phyloP scores from a whole-genome alignment of 1,140 invertebrate genomes.

The Microplitis mediator region DNA sequence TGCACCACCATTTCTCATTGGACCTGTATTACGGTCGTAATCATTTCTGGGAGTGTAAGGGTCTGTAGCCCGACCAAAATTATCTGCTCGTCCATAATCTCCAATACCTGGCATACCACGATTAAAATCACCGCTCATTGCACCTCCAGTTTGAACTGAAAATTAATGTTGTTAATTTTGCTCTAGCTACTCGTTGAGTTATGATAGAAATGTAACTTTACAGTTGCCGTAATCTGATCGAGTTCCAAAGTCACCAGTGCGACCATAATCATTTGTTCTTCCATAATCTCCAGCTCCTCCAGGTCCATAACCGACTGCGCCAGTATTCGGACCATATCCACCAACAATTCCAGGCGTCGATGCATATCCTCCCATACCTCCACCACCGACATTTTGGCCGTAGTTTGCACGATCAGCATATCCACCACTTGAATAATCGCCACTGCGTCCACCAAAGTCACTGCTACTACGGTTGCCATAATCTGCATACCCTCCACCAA shows the following conservation, averaged over 20 bases:
- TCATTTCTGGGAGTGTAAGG: constrained; percentile 56
- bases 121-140: constrained; percentile 58
- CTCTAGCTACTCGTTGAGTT: too few species aligned
- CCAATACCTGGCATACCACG: constrained; percentile 54
- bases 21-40: constrained; percentile 56
- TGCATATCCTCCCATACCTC: constrained; percentile 55
- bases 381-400: constrained; percentile 53
- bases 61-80: constrained; percentile 55
- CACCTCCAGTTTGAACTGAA: constrained; percentile 44
- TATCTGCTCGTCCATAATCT: constrained; percentile 59
- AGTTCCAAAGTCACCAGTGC: constrained; percentile 52
- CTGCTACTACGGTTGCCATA: constrained; percentile 54
- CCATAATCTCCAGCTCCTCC: constrained; percentile 56
- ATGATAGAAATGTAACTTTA: background rate
- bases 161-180: background rate
- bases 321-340: constrained; percentile 53
- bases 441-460: constrained; percentile 43
- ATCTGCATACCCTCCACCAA: constrained; percentile 54
- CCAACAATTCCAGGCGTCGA: constrained; percentile 55
- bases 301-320: constrained; percentile 53
- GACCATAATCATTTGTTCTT: constrained; percentile 51
- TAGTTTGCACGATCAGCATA: constrained; percentile 57
- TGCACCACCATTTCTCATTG: constrained; percentile 59
- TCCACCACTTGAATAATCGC: constrained; percentile 40
- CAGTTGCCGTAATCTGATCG: constrained; percentile 55